Conservation (phyloP, 1,140 invertebrate species). For the Acarapis woodi region DNA sequence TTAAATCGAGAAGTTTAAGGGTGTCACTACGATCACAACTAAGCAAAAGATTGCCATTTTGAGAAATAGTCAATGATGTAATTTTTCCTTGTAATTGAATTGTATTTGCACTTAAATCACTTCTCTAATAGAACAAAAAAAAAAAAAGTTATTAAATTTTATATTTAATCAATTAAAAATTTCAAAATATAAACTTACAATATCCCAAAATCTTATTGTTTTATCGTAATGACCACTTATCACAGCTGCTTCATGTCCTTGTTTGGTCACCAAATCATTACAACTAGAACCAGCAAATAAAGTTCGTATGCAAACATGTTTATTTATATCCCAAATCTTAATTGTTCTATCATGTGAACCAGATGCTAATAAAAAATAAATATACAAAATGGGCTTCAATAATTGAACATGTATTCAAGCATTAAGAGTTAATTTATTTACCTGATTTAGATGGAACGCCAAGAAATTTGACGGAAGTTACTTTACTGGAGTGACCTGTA, state of each 20-base stretch:
- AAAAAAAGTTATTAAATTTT: no score
- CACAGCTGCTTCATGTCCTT: conserved; percentile 58
- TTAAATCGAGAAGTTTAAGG: conserved; percentile 65
- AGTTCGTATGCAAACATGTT: conserved; percentile 46
- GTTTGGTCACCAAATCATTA: conserved; percentile 69
- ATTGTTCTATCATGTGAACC: conserved; percentile 59
- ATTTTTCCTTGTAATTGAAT: conserved; percentile 69
- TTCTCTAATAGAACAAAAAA: no score
- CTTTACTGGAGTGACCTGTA: conserved; percentile 83
- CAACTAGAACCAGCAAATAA: conserved; percentile 90
- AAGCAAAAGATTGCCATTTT: conserved; percentile 60
- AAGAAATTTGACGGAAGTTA: conserved; percentile 71
- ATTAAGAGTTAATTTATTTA: no score
- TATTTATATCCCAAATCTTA: conserved; percentile 63
- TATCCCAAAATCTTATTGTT: conserved; percentile 84
- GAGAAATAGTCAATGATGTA: conserved; percentile 70
- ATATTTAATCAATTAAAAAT: no score
- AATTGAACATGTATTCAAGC: no score
- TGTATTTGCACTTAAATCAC: conserved; percentile 31
- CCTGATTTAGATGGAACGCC: conserved; percentile 56
- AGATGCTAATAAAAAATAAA: no score
- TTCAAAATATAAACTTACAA: no score
- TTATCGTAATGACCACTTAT: conserved; percentile 96
- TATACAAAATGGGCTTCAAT: no score
- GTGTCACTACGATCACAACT: conserved; percentile 80